phyloP scores from a whole-genome alignment of 1,140 invertebrate species.

The Caerostris darwini region DNA sequence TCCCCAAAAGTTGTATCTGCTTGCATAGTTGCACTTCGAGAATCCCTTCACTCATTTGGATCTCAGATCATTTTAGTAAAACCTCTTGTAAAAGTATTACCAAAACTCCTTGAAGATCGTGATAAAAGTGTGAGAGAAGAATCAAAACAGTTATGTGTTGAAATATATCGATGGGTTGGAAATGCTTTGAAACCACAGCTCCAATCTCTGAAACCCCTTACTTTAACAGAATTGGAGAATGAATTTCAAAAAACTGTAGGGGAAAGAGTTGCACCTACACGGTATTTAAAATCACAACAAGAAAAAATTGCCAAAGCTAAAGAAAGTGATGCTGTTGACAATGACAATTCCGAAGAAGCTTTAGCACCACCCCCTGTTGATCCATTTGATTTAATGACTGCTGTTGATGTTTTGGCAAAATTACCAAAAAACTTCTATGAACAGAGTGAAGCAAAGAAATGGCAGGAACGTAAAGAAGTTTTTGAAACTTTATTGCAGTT shows the following conservation, averaged over 20 bases:
- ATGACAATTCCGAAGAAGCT: slow-evolving; percentile 79
- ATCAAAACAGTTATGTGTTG: slow-evolving; percentile 92
- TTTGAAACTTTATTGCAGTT: slow-evolving; percentile 90
- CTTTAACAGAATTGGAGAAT: slow-evolving; percentile 89
- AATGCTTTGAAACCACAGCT: slow-evolving; percentile 93
- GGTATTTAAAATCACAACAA: slow-evolving; percentile 95
- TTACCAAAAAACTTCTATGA: slow-evolving; percentile 98
- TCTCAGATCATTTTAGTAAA: slow-evolving; percentile 95
- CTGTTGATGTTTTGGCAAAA: slow-evolving; percentile 95
- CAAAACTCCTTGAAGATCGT: slow-evolving; percentile 91
- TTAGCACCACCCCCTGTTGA: slow-evolving; percentile 85
- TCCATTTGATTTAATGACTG: slow-evolving; percentile 93
- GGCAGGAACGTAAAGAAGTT: slow-evolving; percentile 97
- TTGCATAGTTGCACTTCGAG: slow-evolving; percentile 89
- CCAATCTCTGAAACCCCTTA: slow-evolving; percentile 91
- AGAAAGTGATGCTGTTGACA: slow-evolving; percentile 83
- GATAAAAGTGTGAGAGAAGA: slow-evolving; percentile 96
- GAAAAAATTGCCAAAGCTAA: slow-evolving; percentile 87
- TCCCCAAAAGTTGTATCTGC: slow-evolving; percentile 96
- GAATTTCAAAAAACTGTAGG: slow-evolving; percentile 91
- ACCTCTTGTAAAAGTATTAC: slow-evolving; percentile 93
- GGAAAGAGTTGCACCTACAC: slow-evolving; percentile 87
- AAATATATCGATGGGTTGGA: slow-evolving; percentile 96
- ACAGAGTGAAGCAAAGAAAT: slow-evolving; percentile 95
- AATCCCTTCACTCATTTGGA: slow-evolving; percentile 92